Base-by-base conservation (phyloP, 92 coral and sea anemone species). In the Paramuricea clavata region DNA sequence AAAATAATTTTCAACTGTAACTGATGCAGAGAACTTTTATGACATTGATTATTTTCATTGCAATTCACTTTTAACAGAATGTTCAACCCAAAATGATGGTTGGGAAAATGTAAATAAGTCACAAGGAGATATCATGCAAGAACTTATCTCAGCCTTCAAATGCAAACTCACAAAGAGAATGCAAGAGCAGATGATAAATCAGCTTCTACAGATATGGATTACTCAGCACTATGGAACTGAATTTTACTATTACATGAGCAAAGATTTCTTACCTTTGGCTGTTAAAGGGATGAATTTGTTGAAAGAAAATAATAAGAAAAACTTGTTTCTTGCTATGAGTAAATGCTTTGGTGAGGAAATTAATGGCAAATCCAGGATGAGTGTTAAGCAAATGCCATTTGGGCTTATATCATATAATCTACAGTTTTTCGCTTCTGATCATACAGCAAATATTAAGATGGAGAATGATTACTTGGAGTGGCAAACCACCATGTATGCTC, bases 311-410 rank as follows among this genome's bases (percentile, higher is more conserved):
- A 67, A 67, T 10, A 67, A 67, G 73, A 30, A 67, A 67, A 67
- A 67, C 73, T 67, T 67, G 22, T 54, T 54, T 54, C 62, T 54
- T 54, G 23, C 62, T 54, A 54, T 54, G 62, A 8, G 2, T 0
- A 67, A 67, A 67, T 67, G 73, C 12, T 67, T 67, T 67, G 73
- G 73, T 0, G 73, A 67, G 73, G 73, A 67, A 67, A 30, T 67
- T 67, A 67, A 67, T 67, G 73, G 73, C 35, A 67, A 67, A 67
- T 22, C 73, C 12, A 67, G 73, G 41, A 67, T 67, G 73, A 2
- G 1, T 21, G 62, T 54, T 54, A 54, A 54, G 3, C 62, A 54
- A 54, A 54, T 54, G 62, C 62, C 62, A 10, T 54, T 54, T 13
- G 62, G 62, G 62, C 62, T 19, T 0, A 54, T 54, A 54, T 54